Evolutionary conservation across 2,113 vertebrate genomes (phyloP), one percentile per base, ranked within the genome.

Genomic region (Pleuronectes platessa): DNA sequence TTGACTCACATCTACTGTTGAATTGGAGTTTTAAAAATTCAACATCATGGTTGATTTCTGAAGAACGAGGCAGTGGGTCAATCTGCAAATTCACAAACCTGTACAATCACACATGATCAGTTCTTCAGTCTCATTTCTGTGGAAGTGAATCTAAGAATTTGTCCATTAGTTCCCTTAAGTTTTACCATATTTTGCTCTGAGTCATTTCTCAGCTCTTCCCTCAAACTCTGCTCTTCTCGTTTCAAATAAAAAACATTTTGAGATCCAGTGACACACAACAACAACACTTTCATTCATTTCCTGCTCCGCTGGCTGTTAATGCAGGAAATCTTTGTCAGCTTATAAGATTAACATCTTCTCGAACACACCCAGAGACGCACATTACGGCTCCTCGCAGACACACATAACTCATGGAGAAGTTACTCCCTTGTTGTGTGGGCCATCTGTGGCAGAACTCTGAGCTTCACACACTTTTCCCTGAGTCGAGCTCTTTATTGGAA

Each of bases 271-370:
- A 27, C 21, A 47, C 35, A 51, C 17, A 64, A 2, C 12, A 67
- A 21, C 12, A 60, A n/a, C 5, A 13, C 4, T 13, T 47, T 9
- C 18, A 15, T 49, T 51, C 7, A 58, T 61, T 13, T 71, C 31
- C 71, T 21, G 4, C 4, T 18, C 20, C 27, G n/a, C 1, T 1
- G 1, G 14, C 21, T 51, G 63, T 61, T 40, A 62, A 76, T 66
- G 58, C 55, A 62, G 49, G 71, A 73, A 76, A 27, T 61, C 13
- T 53, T 61, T 69, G 71, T 62, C 62, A 58, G 2, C 18, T 70
- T 60, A 12, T 13, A 1, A 24, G 59, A 76, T 68, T 1, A 31
- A 61, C 37, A 56, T 77, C 18, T 61, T 82, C 51, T 74, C 26
- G 40, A 72, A 70, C 58, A 69, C 63, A 58, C 45, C 71, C 68